These are phyloP conservation scores for Steromphala cineraria DNA, from an alignment of 2,888 invertebrate genomes.

Conservation along the genomic window DNA sequence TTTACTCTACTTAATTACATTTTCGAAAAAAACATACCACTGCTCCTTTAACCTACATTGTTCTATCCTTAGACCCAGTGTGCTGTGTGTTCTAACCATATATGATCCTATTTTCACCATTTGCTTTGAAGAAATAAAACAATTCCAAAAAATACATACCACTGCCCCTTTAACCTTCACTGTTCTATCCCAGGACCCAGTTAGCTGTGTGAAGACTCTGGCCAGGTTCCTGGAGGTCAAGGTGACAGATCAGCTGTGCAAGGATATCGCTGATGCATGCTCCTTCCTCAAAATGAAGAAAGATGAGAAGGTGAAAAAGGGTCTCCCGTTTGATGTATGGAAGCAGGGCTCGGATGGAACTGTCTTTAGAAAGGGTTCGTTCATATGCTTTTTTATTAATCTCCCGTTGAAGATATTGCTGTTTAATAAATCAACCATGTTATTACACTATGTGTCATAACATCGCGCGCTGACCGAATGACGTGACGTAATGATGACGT, in stretches of 20 bases:
- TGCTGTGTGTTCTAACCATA: too few relatives aligned
- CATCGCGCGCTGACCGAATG: too few relatives aligned
- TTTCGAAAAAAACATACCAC: too few relatives aligned
- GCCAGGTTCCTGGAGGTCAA: slow-evolving; percentile 20
- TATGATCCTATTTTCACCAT: too few relatives aligned
- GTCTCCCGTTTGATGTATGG: not conserved
- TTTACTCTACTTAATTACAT: too few relatives aligned
- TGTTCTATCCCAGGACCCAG: slow-evolving; percentile 8
- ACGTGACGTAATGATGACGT: too few relatives aligned
- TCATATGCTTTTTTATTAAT: too few relatives aligned
- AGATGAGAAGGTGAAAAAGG: not conserved
- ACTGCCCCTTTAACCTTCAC: not conserved
- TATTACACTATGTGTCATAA: too few relatives aligned
- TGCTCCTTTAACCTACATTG: not conserved
- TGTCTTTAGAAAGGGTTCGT: not conserved
- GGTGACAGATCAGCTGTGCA: not conserved
- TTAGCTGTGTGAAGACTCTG: not conserved
- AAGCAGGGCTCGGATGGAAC: not conserved
- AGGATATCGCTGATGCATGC: slow-evolving; percentile 23
- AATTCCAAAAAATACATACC: too few relatives aligned
- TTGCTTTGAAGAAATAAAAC: too few relatives aligned
- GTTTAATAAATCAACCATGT: too few relatives aligned
- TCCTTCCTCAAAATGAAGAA: slow-evolving; percentile 27
- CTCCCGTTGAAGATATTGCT: too few relatives aligned
- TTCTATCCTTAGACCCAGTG: slow-evolving; percentile 9